Base-by-base conservation (phyloP, 2,113 vertebrate genomes). In the Sitta europaea region DNA sequence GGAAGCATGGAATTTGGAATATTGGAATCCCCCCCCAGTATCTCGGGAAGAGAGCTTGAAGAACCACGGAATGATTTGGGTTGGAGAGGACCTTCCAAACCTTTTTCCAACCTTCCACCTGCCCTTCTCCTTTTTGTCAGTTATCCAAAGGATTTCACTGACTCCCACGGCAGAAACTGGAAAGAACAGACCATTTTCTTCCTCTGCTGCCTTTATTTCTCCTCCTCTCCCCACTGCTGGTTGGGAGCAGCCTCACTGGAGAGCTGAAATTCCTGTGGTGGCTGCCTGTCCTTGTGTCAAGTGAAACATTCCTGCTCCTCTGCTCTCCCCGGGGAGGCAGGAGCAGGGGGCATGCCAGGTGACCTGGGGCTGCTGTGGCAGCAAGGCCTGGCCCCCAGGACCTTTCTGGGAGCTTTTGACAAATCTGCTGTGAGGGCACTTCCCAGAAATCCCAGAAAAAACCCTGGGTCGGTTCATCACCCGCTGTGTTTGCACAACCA, bases 381-480 rank as follows among this genome's bases (percentile, higher is more conserved):
- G 67, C 38, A 4, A 43, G 62, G 72, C 93, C 48, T 6, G 5
- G 82, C 86, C 78, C 20, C 1, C 55, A 54, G 88, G 88, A 86
- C 81, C 79, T 92, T 96, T 86, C 85, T 72, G 88, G 93, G 91
- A 96, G 81, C 82, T 95, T 67, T 62, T 72, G 86, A 61, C 87
- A 20, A 16, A 54, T 65, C 35, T 87, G 95, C 92, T 75, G 72
- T 92, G 97, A 92, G 2, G 5, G 87, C 76, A 57, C 38, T 70
- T 73, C 6, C 4, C 29, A 92, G 77, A 76, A 87, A 94, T 95
- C n/a, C n/a, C n/a, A n/a, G n/a, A n/a, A n/a, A n/a, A n/a, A n/a
- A n/a, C n/a, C n/a, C n/a, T 19, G 59, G 28, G 55, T 61, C 1
- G 3, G 42, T 67, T 75, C 75, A 7, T 91, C 57, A 3, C 77